phyloP scores from a whole-genome alignment of 2,113 vertebrate species.

The zebrafish (Danio rerio) region DNA sequence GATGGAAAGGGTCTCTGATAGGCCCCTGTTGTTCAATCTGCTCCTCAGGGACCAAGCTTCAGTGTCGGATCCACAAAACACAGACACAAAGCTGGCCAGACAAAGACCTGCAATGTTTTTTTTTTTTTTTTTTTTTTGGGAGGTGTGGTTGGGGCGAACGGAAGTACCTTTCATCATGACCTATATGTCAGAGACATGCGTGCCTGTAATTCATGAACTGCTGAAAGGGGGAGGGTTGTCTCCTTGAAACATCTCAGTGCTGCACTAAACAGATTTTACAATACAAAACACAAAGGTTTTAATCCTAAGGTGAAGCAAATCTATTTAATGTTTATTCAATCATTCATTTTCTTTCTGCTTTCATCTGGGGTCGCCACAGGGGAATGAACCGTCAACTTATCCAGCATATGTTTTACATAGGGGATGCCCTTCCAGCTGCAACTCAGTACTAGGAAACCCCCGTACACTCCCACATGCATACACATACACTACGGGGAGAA shows the following conservation, averaged over 20 bases:
- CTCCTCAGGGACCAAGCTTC: constrained; percentile 31
- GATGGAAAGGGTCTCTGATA: constrained; percentile 18
- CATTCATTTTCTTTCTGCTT: too few species aligned
- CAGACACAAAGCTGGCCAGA: constrained; percentile 26
- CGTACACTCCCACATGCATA: too few species aligned
- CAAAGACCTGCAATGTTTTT: constrained; percentile 27
- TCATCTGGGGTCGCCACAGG: too few species aligned
- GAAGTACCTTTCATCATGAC: constrained; percentile 36
- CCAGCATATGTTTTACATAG: too few species aligned
- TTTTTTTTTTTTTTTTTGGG: not conserved
- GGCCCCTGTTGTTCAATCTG: constrained; percentile 1
- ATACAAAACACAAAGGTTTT: too few species aligned
- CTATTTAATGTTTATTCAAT: too few species aligned
- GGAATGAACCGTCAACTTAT: too few species aligned
- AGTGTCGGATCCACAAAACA: constrained; percentile 37
- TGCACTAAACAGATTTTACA: not conserved
- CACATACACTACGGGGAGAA: too few species aligned
- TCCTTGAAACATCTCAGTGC: not conserved
- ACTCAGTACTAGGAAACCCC: too few species aligned
- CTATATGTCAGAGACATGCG: constrained; percentile 43
- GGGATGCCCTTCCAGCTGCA: too few species aligned
- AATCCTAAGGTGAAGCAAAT: too few species aligned
- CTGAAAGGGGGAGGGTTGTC: not conserved
- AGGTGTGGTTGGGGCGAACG: not conserved
- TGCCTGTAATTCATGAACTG: constrained; percentile 23